Percentiles rank a stretch among this genome's conserved stretches.
These are phyloP conservation scores for Caenorhabditis virilis DNA, from an alignment of 2,888 invertebrate genomes.

Conservation along the genomic window DNA sequence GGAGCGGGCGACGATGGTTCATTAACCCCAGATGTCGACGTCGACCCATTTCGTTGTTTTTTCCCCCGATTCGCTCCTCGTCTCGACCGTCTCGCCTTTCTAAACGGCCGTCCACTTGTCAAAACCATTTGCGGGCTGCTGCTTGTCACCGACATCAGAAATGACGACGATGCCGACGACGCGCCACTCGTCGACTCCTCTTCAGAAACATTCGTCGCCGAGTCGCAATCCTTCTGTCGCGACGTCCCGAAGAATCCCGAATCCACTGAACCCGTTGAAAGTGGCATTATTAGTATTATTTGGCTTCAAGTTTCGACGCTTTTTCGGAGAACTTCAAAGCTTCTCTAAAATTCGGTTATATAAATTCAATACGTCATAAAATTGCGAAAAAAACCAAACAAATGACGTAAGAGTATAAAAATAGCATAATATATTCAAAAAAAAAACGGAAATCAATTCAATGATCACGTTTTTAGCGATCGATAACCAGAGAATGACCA, in stretches of 20 bases:
- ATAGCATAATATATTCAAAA: too few species aligned
- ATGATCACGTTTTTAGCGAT: too few species aligned
- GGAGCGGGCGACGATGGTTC: slow-evolving; percentile 1
- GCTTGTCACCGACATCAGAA: background rate
- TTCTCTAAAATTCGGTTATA: background rate
- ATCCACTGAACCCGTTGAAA: slow-evolving; percentile 38
- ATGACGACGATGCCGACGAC: slow-evolving; percentile 1
- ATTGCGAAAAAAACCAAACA: background rate
- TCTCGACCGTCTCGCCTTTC: background rate
- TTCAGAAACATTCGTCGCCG: slow-evolving; percentile 8
- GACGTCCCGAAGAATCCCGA: slow-evolving; percentile 25
- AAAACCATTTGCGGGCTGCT: background rate
- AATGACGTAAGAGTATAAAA: too few species aligned
- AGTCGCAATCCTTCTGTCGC: slow-evolving; percentile 4
- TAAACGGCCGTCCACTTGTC: too few species aligned
- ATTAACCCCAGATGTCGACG: background rate
- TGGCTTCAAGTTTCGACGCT: background rate
- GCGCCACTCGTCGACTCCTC: slow-evolving; percentile 6
- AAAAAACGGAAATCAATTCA: too few species aligned
- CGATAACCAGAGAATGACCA: too few species aligned
- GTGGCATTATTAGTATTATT: slow-evolving; percentile 18
- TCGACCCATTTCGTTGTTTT: background rate
- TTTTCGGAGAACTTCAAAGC: too few species aligned
- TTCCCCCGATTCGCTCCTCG: background rate
- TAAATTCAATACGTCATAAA: background rate